Conservation (phyloP, 2,797 vertebrate genomes). For the Sternarchorhynchus goeldii region DNA sequence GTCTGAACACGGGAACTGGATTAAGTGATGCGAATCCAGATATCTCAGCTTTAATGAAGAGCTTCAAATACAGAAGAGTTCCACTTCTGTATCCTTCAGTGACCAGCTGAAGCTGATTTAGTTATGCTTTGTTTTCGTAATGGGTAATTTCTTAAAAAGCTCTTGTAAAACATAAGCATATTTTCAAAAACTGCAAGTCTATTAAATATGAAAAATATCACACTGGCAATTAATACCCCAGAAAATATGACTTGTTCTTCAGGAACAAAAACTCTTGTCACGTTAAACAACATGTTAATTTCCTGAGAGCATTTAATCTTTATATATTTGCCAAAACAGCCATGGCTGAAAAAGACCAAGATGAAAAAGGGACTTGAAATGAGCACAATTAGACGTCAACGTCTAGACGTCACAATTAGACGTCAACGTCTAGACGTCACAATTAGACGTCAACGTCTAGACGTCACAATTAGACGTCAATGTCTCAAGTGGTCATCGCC, state of each 20-base stretch:
- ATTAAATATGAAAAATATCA: slow-evolving; percentile 18
- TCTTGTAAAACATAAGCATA: neutral
- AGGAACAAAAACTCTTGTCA: neutral
- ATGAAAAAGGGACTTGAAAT: slow-evolving; percentile 37
- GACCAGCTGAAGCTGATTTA: neutral
- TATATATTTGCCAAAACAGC: slow-evolving; percentile 36
- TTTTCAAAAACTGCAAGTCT: slow-evolving; percentile 15
- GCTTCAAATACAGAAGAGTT: neutral
- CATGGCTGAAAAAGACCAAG: slow-evolving; percentile 10
- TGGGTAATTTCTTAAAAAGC: neutral
- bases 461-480: slow-evolving; percentile 48
- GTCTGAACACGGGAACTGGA: no score
- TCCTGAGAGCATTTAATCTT: slow-evolving; percentile 3
- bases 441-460: slow-evolving; percentile 40
- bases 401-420: no score
- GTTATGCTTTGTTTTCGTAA: neutral
- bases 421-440: slow-evolving; percentile 42
- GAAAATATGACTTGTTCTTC: slow-evolving; percentile 6
- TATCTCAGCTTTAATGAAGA: neutral
- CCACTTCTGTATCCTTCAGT: neutral
- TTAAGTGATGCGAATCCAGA: neutral
- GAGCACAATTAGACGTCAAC: slow-evolving; percentile 50
- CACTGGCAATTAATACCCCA: slow-evolving; percentile 7
- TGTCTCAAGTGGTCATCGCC: slow-evolving; percentile 47
- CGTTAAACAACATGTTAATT: neutral